A percentile compares a stretch with the other conserved stretches of the same genome.
Evolutionary conservation across 2,113 vertebrate genomes (phyloP).

Genomic region (Rhabdomys dilectus): DNA sequence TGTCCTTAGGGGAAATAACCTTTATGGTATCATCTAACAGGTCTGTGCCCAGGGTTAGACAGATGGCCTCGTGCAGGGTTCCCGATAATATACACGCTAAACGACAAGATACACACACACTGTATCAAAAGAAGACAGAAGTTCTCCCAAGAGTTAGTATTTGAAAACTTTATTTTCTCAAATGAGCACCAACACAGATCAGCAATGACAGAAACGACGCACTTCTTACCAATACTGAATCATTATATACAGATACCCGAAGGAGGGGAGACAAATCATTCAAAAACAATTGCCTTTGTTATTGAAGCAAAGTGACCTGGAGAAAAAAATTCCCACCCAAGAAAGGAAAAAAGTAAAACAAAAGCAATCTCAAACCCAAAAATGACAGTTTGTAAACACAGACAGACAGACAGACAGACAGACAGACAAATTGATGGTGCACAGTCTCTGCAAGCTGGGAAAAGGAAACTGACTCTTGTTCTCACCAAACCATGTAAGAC

Average conservation of each 20-base stretch:
- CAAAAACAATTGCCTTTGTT: constrained; percentile 87
- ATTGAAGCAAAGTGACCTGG: constrained; percentile 86
- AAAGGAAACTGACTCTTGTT: constrained; percentile 79
- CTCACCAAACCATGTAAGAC: constrained; percentile 78
- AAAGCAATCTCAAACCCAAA: constrained; percentile 76
- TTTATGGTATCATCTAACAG: constrained; percentile 19
- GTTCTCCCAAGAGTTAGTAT: constrained; percentile 81
- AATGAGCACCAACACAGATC: constrained; percentile 93
- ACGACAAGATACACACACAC: constrained; percentile 22
- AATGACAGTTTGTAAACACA: constrained; percentile 89
- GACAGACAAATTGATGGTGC: constrained; percentile 86
- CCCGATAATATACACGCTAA: neutral
- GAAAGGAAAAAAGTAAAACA: constrained; percentile 6
- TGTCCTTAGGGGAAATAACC: constrained; percentile 12
- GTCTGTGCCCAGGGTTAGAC: constrained; percentile 1
- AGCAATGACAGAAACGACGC: constrained; percentile 89
- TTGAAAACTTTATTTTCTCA: constrained; percentile 93
- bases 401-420: constrained; percentile 84
- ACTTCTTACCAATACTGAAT: constrained; percentile 90
- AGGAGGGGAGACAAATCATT: constrained; percentile 83
- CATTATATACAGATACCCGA: constrained; percentile 88
- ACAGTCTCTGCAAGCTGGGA: constrained; percentile 84
- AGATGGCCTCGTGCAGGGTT: neutral
- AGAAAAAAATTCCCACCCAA: constrained; percentile 79
- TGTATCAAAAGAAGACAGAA: constrained; percentile 44